These are phyloP conservation scores for Adelognathus sp. DNA, from an alignment of 2,888 invertebrate genomes.

Conservation along the genomic window DNA sequence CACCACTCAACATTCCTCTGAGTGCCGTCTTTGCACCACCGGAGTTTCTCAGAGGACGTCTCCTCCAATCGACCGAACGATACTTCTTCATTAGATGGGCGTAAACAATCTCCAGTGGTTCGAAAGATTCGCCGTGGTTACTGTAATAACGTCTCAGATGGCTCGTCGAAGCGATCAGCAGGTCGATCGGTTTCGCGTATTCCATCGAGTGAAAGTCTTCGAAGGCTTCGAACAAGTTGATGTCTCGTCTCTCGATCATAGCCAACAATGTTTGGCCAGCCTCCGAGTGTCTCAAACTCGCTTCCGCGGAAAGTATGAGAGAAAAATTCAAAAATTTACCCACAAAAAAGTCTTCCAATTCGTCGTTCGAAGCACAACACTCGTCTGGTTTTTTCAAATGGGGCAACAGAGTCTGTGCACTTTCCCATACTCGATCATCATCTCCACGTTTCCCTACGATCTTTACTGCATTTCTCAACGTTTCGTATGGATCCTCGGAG, in stretches of 20 bases:
- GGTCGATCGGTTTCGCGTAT: neutral
- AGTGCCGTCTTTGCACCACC: neutral
- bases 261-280: neutral
- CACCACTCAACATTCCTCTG: neutral
- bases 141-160: slow-evolving; percentile 41
- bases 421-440: neutral
- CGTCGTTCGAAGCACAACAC: neutral
- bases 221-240: neutral
- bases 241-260: neutral
- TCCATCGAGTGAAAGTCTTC: slow-evolving; percentile 26
- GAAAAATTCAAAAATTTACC: slow-evolving; percentile 32
- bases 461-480: neutral
- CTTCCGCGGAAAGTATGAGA: neutral
- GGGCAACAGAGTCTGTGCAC: slow-evolving; percentile 13
- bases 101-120: neutral
- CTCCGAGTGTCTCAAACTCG: neutral
- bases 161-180: slow-evolving; percentile 37
- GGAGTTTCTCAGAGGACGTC: neutral
- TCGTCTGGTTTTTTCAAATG: slow-evolving; percentile 18
- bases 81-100: neutral
- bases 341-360: slow-evolving; percentile 1
- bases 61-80: neutral
- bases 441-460: slow-evolving; percentile 1
- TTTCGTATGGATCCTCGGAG: neutral
- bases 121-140: neutral